Conservation (phyloP, 2,797 vertebrate genomes). For the Artibeus lituratus region DNA sequence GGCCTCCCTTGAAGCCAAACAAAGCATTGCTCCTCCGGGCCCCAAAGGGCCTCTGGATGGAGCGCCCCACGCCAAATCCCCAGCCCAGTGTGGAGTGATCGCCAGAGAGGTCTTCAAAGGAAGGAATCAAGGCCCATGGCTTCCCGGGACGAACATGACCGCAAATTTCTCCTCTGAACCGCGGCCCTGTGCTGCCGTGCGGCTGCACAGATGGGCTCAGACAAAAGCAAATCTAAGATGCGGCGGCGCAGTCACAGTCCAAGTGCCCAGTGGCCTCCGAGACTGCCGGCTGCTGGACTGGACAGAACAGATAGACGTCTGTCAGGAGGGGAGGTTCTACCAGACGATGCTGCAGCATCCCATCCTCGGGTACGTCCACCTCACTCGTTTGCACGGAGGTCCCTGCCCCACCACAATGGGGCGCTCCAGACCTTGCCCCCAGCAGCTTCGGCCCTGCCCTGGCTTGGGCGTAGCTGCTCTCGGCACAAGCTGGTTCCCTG, state of each 20-base stretch:
- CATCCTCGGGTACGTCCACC: rapidly evolving
- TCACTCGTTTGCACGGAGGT: rapidly evolving
- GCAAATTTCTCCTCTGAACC: not conserved
- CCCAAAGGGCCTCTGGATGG: rapidly evolving
- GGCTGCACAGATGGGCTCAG: too few relatives aligned
- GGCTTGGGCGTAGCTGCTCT: rapidly evolving
- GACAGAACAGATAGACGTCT: rapidly evolving
- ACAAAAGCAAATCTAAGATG: not conserved
- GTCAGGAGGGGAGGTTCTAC: rapidly evolving
- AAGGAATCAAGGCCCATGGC: not conserved
- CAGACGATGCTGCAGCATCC: rapidly evolving
- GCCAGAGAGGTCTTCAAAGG: not conserved
- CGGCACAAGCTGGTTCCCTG: not conserved
- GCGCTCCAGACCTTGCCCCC: not conserved
- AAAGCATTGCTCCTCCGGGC: not conserved
- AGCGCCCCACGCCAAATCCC: rapidly evolving
- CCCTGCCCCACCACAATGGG: not conserved
- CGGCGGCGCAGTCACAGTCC: too few relatives aligned
- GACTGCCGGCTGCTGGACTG: rapidly evolving
- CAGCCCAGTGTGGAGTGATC: not conserved
- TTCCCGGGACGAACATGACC: not conserved
- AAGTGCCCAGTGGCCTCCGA: too few relatives aligned
- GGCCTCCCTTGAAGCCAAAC: not conserved
- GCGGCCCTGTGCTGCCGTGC: rapidly evolving
- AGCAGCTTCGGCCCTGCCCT: rapidly evolving